Evolutionary conservation across 1,140 invertebrate genomes (phyloP).

Genomic region (Drosophila kurseongensis): DNA sequence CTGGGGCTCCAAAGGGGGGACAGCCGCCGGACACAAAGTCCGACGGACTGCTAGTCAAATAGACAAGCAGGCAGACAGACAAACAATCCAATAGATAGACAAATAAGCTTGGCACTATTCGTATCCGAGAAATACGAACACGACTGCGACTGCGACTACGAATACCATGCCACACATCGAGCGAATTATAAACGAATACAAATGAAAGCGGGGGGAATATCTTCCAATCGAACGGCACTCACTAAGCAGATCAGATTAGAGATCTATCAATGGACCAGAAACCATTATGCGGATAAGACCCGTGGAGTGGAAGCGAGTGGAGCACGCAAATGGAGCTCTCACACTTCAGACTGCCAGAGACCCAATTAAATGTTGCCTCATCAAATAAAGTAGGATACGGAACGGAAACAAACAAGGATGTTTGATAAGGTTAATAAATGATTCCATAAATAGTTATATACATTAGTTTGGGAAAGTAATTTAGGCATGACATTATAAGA

Average conservation of each 20-base stretch:
- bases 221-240: constrained; percentile 53
- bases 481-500: too few species aligned
- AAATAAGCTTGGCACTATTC: constrained; percentile 69
- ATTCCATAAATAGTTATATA: too few species aligned
- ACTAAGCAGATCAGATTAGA: constrained; percentile 54
- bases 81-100: constrained; percentile 74
- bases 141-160: constrained; percentile 32
- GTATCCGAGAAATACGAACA: constrained; percentile 64
- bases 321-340: constrained; percentile 21
- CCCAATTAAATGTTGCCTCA: constrained; percentile 32
- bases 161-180: constrained; percentile 12
- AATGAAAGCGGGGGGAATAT: constrained; percentile 21
- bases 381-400: constrained; percentile 3
- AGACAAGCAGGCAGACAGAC: constrained; percentile 53
- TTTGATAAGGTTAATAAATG: too few species aligned
- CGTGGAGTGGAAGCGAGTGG: constrained; percentile 30
- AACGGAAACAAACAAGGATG: constrained; percentile 12
- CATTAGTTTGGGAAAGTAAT: too few species aligned
- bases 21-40: constrained; percentile 6
- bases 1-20: background rate
- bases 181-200: constrained; percentile 45
- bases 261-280: constrained; percentile 53
- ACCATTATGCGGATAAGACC: constrained; percentile 45
- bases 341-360: constrained; percentile 36
- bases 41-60: constrained; percentile 52